These are phyloP conservation scores for Lasaia peninsularis DNA, from an alignment of 1,140 invertebrate genomes.

Conservation along the genomic window DNA sequence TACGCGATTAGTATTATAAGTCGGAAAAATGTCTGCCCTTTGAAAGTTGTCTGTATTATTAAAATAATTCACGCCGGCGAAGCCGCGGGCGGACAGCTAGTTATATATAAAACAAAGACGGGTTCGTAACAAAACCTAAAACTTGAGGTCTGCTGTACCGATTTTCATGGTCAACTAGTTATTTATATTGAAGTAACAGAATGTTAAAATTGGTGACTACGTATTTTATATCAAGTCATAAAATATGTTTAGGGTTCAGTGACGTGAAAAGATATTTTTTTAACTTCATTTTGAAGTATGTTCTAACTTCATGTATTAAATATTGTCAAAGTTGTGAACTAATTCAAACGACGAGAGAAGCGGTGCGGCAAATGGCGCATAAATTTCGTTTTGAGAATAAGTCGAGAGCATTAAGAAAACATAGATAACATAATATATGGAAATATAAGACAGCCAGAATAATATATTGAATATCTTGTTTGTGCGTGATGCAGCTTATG, in stretches of 20 bases:
- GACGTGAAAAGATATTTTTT: slow-evolving; percentile 5
- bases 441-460: slow-evolving; percentile 14
- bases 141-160: too few species aligned
- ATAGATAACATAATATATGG: slow-evolving; percentile 44
- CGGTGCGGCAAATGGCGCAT: slow-evolving; percentile 55
- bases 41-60: too few species aligned
- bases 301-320: slow-evolving; percentile 28
- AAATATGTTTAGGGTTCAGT: background rate
- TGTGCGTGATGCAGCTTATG: background rate
- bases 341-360: slow-evolving; percentile 48
- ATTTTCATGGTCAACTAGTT: too few species aligned
- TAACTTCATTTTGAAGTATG: slow-evolving; percentile 15
- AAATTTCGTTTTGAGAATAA: slow-evolving; percentile 58
- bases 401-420: slow-evolving; percentile 56
- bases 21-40: too few species aligned
- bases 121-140: too few species aligned
- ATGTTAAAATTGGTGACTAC: too few species aligned
- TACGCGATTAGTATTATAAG: too few species aligned
- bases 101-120: too few species aligned
- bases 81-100: too few species aligned
- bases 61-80: too few species aligned
- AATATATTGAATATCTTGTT: slow-evolving; percentile 1
- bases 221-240: too few species aligned
- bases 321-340: slow-evolving; percentile 38
- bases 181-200: too few species aligned